These are phyloP conservation scores for Hylaeus anthracinus DNA, from an alignment of 1,140 invertebrate genomes.

Conservation along the genomic window DNA sequence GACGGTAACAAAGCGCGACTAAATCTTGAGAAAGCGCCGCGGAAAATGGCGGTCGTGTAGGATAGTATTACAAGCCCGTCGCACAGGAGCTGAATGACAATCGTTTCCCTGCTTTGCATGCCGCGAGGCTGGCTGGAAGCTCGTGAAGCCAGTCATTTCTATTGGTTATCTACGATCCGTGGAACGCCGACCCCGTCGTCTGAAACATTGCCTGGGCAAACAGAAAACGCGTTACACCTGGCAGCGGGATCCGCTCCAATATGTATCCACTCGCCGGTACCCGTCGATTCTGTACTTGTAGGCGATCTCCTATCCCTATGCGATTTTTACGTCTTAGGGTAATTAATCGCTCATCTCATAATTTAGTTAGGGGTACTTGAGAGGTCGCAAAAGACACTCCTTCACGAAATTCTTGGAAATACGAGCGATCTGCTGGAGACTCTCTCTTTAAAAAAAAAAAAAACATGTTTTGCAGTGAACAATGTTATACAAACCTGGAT, in stretches of 20 bases:
- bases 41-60: constrained; percentile 9
- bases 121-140: constrained; percentile 7
- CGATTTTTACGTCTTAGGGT: too few relatives aligned
- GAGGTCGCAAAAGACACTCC: too few relatives aligned
- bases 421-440: too few relatives aligned
- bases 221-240: constrained; percentile 14
- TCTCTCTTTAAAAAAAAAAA: too few relatives aligned
- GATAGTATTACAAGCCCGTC: constrained; percentile 34
- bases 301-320: too few relatives aligned
- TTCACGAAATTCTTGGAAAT: too few relatives aligned
- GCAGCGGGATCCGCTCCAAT: too few relatives aligned
- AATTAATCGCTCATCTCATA: too few relatives aligned
- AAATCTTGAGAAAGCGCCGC: constrained; percentile 48
- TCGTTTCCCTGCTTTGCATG: constrained; percentile 51
- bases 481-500: too few relatives aligned
- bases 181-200: background rate
- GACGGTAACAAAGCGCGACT: constrained; percentile 37
- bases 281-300: background rate
- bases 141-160: constrained; percentile 42
- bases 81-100: constrained; percentile 36
- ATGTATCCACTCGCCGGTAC: too few relatives aligned
- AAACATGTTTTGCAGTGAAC: too few relatives aligned
- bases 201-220: constrained; percentile 31
- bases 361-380: too few relatives aligned
- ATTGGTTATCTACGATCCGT: constrained; percentile 39